Evolutionary conservation across 2,888 invertebrate species (phyloP).

Genomic region (Galerucella pusilla): DNA sequence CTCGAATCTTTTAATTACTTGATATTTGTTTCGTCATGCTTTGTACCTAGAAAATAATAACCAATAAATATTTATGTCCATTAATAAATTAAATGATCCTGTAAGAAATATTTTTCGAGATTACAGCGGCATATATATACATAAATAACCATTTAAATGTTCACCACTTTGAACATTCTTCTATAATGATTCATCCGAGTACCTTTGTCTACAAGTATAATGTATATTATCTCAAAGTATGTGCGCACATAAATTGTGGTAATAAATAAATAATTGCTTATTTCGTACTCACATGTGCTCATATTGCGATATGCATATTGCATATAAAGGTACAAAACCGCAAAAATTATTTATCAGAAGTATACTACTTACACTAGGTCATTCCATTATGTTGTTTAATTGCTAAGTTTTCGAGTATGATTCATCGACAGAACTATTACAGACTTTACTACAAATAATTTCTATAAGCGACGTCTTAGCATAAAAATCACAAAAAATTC

Average conservation of each 20-base stretch:
- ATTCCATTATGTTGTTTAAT: too few relatives aligned
- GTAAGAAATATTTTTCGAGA: background rate
- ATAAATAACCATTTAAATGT: background rate
- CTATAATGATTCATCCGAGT: background rate
- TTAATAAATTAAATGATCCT: background rate
- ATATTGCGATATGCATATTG: background rate
- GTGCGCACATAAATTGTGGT: background rate
- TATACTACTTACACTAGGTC: too few relatives aligned
- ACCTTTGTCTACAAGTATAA: conserved; percentile 1
- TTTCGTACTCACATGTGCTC: background rate
- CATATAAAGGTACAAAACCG: background rate
- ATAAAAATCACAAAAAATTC: too few relatives aligned
- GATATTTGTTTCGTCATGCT: too few relatives aligned
- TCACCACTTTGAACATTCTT: conserved; percentile 1
- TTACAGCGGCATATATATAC: background rate
- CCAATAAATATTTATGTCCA: background rate
- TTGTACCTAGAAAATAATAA: too few relatives aligned
- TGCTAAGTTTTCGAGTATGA: too few relatives aligned
- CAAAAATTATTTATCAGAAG: background rate
- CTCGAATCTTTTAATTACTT: too few relatives aligned
- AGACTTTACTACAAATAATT: too few relatives aligned
- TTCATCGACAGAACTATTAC: too few relatives aligned
- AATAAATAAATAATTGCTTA: background rate
- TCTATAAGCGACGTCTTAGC: too few relatives aligned
- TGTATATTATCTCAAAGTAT: background rate